A percentile compares a stretch with the other conserved stretches of the same genome.
Conservation (phyloP, 64 coral and sea anemone species). For the Montipora efflorescens region DNA sequence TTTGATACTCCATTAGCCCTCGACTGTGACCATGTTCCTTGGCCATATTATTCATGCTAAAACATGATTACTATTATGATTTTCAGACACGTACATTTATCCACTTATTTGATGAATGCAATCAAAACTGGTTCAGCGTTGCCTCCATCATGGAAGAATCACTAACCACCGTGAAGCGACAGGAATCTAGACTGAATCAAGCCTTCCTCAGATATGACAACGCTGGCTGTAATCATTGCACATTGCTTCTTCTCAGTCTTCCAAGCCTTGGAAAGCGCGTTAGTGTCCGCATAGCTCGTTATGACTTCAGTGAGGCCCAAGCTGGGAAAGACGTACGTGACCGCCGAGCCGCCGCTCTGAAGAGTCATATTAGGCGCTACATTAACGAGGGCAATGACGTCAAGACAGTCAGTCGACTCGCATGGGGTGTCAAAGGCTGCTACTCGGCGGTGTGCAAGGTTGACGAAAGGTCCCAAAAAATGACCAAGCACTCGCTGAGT, state of each 20-base stretch:
- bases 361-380: constrained; percentile 68
- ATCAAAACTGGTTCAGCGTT: constrained; percentile 7
- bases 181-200: constrained; percentile 31
- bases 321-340: constrained; percentile 65
- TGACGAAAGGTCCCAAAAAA: constrained; percentile 29
- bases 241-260: constrained; percentile 46
- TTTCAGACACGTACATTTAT: neutral
- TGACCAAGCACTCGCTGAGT: constrained; percentile 53
- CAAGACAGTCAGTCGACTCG: constrained; percentile 51
- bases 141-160: constrained; percentile 44
- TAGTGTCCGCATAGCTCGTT: constrained; percentile 35
- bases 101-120: neutral
- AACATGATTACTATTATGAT: neutral
- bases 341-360: constrained; percentile 58
- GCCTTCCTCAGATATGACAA: constrained; percentile 57
- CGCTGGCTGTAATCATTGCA: constrained; percentile 39
- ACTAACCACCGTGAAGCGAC: constrained; percentile 1
- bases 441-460: constrained; percentile 36
- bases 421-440: constrained; percentile 60
- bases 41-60: neutral
- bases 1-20: constrained; percentile 2
- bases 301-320: constrained; percentile 66
- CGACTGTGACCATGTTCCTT: neutral
- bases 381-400: constrained; percentile 70
- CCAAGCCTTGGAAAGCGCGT: constrained; percentile 43